Percentiles rank a stretch among this genome's conserved stretches.
Evolutionary conservation across 2,888 invertebrate genomes (phyloP).

Genomic region (Coelinius sp.): DNA sequence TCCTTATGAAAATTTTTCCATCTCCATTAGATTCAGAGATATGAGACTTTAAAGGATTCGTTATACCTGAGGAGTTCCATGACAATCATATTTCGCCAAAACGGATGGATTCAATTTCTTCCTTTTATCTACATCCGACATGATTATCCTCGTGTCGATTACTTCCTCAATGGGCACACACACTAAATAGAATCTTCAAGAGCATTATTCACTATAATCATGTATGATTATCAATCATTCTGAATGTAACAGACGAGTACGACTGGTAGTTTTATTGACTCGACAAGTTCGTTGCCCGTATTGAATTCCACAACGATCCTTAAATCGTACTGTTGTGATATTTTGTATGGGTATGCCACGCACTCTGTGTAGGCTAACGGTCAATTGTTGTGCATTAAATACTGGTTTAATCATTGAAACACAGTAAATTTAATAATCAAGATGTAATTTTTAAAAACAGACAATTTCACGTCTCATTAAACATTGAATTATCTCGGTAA

Average conservation of each 20-base stretch:
- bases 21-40: no score
- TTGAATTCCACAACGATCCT: constrained; percentile 30
- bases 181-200: not conserved
- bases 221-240: constrained; percentile 36
- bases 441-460: no score
- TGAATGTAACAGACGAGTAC: constrained; percentile 12
- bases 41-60: no score
- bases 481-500: no score
- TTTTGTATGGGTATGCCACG: not conserved
- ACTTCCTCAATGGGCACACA: not conserved
- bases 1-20: no score
- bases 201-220: constrained; percentile 22
- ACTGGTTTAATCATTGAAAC: not conserved
- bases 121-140: not conserved
- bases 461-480: no score
- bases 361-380: not conserved
- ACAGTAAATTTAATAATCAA: no score
- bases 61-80: not conserved
- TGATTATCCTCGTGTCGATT: not conserved
- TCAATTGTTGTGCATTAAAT: not conserved
- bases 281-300: constrained; percentile 44
- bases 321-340: not conserved
- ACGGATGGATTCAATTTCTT: constrained; percentile 7
- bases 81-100: constrained; percentile 4
- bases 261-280: not conserved